These are phyloP conservation scores for Sphaerophoria taeniata DNA, from an alignment of 2,888 invertebrate species.

Conservation along the genomic window DNA sequence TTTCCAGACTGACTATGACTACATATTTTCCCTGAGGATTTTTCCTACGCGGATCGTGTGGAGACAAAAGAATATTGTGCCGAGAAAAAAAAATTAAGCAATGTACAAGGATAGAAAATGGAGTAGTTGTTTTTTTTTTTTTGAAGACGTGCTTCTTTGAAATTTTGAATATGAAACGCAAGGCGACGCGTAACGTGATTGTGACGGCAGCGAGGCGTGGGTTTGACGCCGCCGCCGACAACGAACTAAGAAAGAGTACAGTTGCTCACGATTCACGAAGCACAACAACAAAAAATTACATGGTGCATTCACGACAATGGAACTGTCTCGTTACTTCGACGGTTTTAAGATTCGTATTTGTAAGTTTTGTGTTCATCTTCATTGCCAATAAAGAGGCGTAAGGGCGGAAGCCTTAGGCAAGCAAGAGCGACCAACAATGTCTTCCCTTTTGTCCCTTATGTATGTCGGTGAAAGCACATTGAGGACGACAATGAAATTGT, in stretches of 20 bases:
- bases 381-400: slow-evolving; percentile 16
- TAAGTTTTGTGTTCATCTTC: slow-evolving; percentile 46
- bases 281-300: slow-evolving; percentile 63
- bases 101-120: background rate
- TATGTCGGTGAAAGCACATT: slow-evolving; percentile 17
- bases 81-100: background rate
- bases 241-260: background rate
- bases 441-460: background rate
- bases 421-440: background rate
- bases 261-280: slow-evolving; percentile 41
- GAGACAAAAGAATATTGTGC: slow-evolving; percentile 43
- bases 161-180: slow-evolving; percentile 34
- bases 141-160: slow-evolving; percentile 26
- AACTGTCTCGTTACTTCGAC: slow-evolving; percentile 61
- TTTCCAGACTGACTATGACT: slow-evolving; percentile 26
- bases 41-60: slow-evolving; percentile 37
- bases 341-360: slow-evolving; percentile 40
- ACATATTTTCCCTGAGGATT: slow-evolving; percentile 37
- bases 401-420: background rate
- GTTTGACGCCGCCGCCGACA: too few relatives aligned
- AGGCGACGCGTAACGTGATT: slow-evolving; percentile 15
- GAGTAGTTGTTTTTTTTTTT: background rate
- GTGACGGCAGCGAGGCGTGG: slow-evolving; percentile 3
- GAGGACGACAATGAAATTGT: slow-evolving; percentile 61
- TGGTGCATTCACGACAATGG: slow-evolving; percentile 64